phyloP scores from a whole-genome alignment of 2,113 vertebrate species.

The Rhinolophus ferrumequinum region DNA sequence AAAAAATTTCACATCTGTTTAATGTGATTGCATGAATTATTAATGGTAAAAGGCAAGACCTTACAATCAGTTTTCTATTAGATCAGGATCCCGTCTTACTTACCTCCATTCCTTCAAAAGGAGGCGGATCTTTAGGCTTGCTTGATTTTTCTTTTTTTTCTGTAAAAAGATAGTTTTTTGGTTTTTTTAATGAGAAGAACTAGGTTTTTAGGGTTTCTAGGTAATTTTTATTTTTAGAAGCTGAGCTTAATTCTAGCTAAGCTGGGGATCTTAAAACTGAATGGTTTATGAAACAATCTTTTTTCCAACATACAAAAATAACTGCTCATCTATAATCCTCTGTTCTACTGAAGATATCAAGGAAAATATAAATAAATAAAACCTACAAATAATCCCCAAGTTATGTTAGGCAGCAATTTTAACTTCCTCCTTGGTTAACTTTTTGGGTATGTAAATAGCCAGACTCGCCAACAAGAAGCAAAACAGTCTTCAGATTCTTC shows the following conservation, averaged over 20 bases:
- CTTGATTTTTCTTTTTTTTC: conserved; percentile 90
- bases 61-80: conserved; percentile 1
- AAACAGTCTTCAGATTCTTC: background rate
- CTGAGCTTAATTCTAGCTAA: conserved; percentile 35
- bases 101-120: conserved; percentile 95
- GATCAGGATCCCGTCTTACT: conserved; percentile 81
- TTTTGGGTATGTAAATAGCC: background rate
- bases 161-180: conserved; percentile 67
- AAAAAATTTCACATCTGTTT: background rate
- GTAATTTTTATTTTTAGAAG: conserved; percentile 52
- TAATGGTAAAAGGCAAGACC: background rate
- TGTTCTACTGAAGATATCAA: background rate
- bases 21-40: background rate
- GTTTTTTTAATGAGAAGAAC: conserved; percentile 34
- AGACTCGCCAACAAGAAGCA: conserved; percentile 11
- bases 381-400: background rate
- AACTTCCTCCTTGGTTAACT: background rate
- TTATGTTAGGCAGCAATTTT: background rate
- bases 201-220: conserved; percentile 3
- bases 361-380: conserved; percentile 4
- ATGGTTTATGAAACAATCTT: conserved; percentile 6
- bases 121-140: conserved; percentile 91
- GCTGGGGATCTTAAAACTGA: background rate
- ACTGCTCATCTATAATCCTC: background rate
- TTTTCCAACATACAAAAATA: background rate